These are phyloP conservation scores for Blastobasis lacticolella DNA, from an alignment of 2,888 invertebrate species.

Conservation along the genomic window DNA sequence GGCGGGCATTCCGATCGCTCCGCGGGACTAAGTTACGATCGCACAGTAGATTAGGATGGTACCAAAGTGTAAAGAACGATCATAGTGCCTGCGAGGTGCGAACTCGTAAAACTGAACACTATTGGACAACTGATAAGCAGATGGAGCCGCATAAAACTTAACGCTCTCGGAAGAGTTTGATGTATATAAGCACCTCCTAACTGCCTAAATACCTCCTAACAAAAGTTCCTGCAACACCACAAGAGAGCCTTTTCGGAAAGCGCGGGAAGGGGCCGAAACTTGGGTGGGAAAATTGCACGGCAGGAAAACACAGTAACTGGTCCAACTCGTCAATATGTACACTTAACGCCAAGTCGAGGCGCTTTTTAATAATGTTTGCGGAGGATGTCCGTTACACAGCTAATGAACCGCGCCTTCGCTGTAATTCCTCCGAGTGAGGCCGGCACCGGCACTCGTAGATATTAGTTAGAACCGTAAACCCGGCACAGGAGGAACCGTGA, in stretches of 20 bases:
- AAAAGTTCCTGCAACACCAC: not conserved
- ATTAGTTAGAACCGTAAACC: conserved; percentile 41
- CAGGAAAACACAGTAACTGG: too few species aligned
- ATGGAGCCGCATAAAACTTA: too few species aligned
- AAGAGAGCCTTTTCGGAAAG: too few species aligned
- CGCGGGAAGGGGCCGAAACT: too few species aligned
- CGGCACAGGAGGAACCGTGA: conserved; percentile 33
- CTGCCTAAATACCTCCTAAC: not conserved
- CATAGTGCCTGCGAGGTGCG: too few species aligned
- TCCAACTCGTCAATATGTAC: too few species aligned
- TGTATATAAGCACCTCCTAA: not conserved
- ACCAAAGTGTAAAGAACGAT: too few species aligned
- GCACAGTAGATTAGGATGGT: conserved; percentile 5
- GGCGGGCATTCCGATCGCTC: conserved; percentile 48
- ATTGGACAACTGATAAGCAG: too few species aligned
- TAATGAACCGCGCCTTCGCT: conserved; percentile 26
- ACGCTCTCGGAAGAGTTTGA: too few species aligned
- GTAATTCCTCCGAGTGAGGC: conserved; percentile 31
- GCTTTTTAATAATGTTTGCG: conserved; percentile 10
- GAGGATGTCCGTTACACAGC: conserved; percentile 23
- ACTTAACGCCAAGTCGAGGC: too few species aligned
- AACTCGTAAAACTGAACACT: too few species aligned
- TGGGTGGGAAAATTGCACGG: too few species aligned
- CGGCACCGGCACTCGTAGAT: conserved; percentile 10
- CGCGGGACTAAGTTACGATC: conserved; percentile 19